Evolutionary conservation across 2,888 invertebrate species (phyloP).

Genomic region (Melanostoma scalare): DNA sequence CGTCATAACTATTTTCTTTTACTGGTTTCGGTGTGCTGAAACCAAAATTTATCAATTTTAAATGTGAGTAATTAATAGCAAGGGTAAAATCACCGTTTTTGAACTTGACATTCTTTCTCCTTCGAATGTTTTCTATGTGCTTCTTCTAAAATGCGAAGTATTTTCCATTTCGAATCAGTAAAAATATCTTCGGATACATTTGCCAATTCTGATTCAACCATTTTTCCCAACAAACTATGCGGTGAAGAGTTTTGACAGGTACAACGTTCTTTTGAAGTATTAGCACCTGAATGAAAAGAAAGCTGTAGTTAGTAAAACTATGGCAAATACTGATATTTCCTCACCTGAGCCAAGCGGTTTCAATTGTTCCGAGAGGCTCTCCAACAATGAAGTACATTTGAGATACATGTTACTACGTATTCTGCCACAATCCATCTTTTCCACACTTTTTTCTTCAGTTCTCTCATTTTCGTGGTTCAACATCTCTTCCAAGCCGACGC

Average conservation of each 20-base stretch:
- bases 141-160: conserved; percentile 49
- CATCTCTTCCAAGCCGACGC: conserved; percentile 1
- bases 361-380: not conserved
- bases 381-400: conserved; percentile 12
- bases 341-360: not conserved
- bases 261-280: not conserved
- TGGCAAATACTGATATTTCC: no score
- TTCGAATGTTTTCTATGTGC: conserved; percentile 26
- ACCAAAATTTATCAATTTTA: no score
- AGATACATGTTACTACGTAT: conserved; percentile 3
- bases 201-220: conserved; percentile 45
- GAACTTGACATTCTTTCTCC: not conserved
- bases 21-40: no score
- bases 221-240: conserved; percentile 33
- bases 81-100: conserved; percentile 2
- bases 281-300: not conserved
- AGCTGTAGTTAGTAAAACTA: not conserved
- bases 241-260: conserved; percentile 13
- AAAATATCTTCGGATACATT: conserved; percentile 39
- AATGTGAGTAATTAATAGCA: not conserved
- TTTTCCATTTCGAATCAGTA: conserved; percentile 57
- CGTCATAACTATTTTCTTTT: no score
- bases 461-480: not conserved
- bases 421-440: not conserved
- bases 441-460: not conserved